phyloP scores from a whole-genome alignment of 2,888 invertebrate genomes.

The Tetranychus truncatus region DNA sequence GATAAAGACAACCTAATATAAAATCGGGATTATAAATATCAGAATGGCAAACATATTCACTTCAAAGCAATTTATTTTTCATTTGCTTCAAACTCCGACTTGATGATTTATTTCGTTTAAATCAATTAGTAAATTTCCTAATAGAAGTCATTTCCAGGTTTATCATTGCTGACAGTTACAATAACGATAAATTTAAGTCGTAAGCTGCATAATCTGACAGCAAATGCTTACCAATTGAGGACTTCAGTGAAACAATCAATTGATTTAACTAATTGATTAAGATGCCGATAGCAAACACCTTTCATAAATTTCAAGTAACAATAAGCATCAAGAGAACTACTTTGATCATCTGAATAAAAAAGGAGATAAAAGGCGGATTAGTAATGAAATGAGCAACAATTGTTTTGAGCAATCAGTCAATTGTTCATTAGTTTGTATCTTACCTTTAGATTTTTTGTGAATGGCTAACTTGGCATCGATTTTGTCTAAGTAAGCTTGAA shows the following conservation, averaged over 20 bases:
- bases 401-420: background rate
- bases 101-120: background rate
- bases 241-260: slow-evolving; percentile 14
- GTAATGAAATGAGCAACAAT: background rate
- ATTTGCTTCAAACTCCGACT: no score
- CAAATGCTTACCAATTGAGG: slow-evolving; percentile 8
- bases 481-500: slow-evolving; percentile 31
- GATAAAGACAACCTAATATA: no score
- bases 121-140: background rate
- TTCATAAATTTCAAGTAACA: slow-evolving; percentile 14
- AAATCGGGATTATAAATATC: no score
- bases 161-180: no score
- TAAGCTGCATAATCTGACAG: background rate
- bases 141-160: no score
- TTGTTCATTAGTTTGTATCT: background rate
- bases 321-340: slow-evolving; percentile 5
- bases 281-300: slow-evolving; percentile 14
- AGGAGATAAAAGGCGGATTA: background rate
- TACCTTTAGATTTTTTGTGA: slow-evolving; percentile 9
- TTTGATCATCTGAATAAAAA: background rate
- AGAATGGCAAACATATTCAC: no score
- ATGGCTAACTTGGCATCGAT: slow-evolving; percentile 32
- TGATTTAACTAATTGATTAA: background rate
- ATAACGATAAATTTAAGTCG: background rate
- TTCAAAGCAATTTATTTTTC: background rate